A percentile compares a stretch with the other conserved stretches of the same genome.
These are phyloP conservation scores for Epinotia ramella DNA, from an alignment of 2,888 invertebrate genomes.

Conservation along the genomic window DNA sequence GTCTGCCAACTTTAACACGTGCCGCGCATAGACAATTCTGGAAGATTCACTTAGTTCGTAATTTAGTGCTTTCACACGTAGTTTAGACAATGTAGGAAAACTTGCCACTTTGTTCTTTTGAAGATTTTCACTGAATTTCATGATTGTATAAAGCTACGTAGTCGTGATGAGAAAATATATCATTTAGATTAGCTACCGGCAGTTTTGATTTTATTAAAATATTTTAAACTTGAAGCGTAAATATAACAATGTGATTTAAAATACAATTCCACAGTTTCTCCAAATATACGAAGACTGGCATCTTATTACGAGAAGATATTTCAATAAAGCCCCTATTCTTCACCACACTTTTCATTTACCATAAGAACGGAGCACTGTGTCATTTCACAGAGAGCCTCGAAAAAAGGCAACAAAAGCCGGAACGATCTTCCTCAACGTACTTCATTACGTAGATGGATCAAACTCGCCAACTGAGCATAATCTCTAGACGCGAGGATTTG, in stretches of 20 bases:
- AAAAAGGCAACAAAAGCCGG: constrained; percentile 53
- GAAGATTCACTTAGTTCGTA: constrained; percentile 58
- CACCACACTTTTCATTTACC: constrained; percentile 41
- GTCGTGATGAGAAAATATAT: neutral
- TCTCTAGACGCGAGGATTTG: constrained; percentile 56
- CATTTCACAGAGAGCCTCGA: constrained; percentile 43
- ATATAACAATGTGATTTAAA: neutral
- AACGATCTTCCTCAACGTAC: constrained; percentile 57
- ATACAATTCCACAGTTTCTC: neutral
- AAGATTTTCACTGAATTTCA: neutral
- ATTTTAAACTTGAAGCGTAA: neutral
- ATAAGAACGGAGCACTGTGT: constrained; percentile 43
- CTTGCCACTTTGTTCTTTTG: constrained; percentile 21
- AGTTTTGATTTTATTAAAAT: neutral
- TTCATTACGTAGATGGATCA: constrained; percentile 72
- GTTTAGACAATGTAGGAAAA: neutral
- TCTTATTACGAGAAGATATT: constrained; percentile 24
- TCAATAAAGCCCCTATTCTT: constrained; percentile 38
- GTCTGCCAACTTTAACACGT: constrained; percentile 61
- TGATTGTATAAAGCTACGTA: neutral
- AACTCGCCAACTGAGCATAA: constrained; percentile 59
- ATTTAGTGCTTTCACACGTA: constrained; percentile 54
- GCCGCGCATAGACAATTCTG: constrained; percentile 54
- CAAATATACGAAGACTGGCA: constrained; percentile 19
- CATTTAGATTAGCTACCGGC: neutral